A percentile compares a stretch with the other conserved stretches of the same genome.
Evolutionary conservation across 2,888 invertebrate genomes (phyloP).

Genomic region (Heliconius cydno): DNA sequence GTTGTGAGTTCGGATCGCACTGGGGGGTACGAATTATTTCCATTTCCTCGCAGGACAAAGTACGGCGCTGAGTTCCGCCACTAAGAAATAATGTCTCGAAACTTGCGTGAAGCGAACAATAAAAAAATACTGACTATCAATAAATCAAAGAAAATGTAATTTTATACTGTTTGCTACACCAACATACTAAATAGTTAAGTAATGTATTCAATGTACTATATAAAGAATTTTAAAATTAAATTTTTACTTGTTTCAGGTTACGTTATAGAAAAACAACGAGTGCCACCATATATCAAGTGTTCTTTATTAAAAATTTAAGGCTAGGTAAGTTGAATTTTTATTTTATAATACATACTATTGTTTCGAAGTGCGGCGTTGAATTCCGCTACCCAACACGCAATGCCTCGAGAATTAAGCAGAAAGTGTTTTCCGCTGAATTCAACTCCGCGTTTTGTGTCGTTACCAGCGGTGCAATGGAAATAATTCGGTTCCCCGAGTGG

Average conservation of each 20-base stretch:
- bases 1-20: neutral
- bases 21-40: neutral
- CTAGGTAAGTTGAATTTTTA: slow-evolving; percentile 74
- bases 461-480: too few species aligned
- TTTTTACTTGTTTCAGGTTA: slow-evolving; percentile 79
- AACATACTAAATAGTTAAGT: too few species aligned
- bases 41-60: neutral
- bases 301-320: slow-evolving; percentile 81
- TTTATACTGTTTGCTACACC: too few species aligned
- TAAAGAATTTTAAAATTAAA: slow-evolving; percentile 15
- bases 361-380: neutral
- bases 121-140: too few species aligned
- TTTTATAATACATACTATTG: neutral
- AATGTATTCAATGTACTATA: neutral
- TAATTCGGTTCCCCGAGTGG: too few species aligned
- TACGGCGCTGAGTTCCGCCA: neutral
- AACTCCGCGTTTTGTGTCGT: too few species aligned
- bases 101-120: too few species aligned
- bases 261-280: slow-evolving; percentile 81
- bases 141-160: too few species aligned
- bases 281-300: slow-evolving; percentile 83
- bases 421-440: neutral
- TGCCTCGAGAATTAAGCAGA: neutral
- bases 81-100: neutral
- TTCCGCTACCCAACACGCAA: neutral